Evolutionary conservation across 2,113 vertebrate species (phyloP).

Genomic region (Mionectes macconnelli): DNA sequence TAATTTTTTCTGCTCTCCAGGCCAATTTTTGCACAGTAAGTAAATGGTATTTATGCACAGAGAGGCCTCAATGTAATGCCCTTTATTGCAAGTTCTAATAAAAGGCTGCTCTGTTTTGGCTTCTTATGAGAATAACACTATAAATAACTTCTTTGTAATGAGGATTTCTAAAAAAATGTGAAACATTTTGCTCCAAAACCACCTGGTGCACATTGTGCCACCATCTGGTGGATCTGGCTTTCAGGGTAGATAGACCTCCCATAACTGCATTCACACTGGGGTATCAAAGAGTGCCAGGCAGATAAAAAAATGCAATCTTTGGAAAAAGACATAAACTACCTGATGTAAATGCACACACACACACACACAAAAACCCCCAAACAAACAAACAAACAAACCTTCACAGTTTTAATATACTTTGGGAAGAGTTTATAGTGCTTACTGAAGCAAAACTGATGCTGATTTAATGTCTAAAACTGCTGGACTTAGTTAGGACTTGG

Average conservation of each 20-base stretch:
- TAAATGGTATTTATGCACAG: neutral
- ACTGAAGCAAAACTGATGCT: neutral
- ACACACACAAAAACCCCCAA: neutral
- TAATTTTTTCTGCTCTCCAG: neutral
- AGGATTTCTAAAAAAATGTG: neutral
- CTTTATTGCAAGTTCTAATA: constrained; percentile 10
- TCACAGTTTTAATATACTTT: neutral
- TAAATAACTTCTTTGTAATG: constrained; percentile 60
- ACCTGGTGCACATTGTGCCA: constrained; percentile 27
- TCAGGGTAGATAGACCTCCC: neutral
- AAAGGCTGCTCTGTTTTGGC: constrained; percentile 53
- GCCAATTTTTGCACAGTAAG: constrained; percentile 1
- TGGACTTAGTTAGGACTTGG: neutral
- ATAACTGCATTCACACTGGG: neutral
- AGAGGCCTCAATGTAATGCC: neutral
- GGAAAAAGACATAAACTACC: neutral
- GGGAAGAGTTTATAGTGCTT: neutral
- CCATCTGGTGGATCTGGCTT: constrained; percentile 30
- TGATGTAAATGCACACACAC: neutral
- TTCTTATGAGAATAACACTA: constrained; percentile 24
- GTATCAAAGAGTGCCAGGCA: neutral
- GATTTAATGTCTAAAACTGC: neutral
- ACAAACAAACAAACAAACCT: neutral
- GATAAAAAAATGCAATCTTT: neutral
- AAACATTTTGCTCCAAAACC: constrained; percentile 8